Evolutionary conservation across 2,797 vertebrate genomes (phyloP), one percentile per base, ranked within the genome.

Genomic region (Harpagifer antarcticus): DNA sequence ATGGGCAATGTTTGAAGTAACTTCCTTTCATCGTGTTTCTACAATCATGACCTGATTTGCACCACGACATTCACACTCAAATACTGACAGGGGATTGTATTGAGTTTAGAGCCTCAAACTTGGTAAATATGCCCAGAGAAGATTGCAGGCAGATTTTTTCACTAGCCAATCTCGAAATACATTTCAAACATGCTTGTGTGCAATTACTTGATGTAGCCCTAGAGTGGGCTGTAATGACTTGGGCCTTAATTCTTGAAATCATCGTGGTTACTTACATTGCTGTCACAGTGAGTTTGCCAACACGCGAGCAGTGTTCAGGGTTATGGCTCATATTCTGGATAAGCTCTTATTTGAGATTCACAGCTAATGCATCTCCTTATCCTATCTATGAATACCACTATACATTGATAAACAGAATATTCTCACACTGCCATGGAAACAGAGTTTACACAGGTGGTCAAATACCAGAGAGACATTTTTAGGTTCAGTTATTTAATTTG

Each of bases 361-460:
- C 43, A 12, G 14, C 52, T 68, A 59, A 33, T 78, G 60, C 19
- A 56, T 84, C 48, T 74, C 68, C 52, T 65, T 59, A 75, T 63
- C 60, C 40, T 47, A 23, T 74, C 72, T 66, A 77, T 58, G 53
- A 78, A 78, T 52, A 76, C 23, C 61, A 68, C 61, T 66, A 44
- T 74, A 75, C 64, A 71, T 71, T n/a, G 78, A 81, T 67, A 78
- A 74, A 72, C 27, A 49, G 44, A 72, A 71, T 43, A 76, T 56
- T 37, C 70, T 63, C 57, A 81, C 74, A 87, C 49, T 86, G 62
- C 83, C 90, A 90, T 91, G 88, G 88, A 87, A 88, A 90, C 79
- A 9, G 72, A 80, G 55, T 72, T 70, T 64, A 71, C 62, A 64
- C 64, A 49, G 45, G 15, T 3, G 0, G 53, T 70, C 20, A 48